Conservation (phyloP, 2,797 vertebrate species). For the Yasuhikotakia modesta region DNA sequence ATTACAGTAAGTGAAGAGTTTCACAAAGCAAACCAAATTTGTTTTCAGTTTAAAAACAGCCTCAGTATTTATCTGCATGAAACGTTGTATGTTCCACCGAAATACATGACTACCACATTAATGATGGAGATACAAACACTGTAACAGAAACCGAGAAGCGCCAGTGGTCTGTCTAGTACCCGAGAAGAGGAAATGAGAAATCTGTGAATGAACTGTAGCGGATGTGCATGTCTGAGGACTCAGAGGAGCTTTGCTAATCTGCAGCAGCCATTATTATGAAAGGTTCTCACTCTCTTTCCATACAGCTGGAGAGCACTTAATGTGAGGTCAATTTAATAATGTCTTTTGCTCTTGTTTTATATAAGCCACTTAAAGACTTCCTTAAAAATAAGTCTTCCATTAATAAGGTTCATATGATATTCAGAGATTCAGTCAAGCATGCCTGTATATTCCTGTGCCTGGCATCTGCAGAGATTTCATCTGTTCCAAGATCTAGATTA, state of each 20-base stretch:
- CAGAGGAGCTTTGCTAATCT: constrained; percentile 53
- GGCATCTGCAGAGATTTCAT: not conserved
- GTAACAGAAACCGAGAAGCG: constrained; percentile 51
- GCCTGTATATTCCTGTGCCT: not conserved
- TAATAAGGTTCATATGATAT: constrained; percentile 12
- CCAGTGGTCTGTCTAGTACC: constrained; percentile 44
- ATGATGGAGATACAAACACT: constrained; percentile 34
- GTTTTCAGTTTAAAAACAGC: not conserved
- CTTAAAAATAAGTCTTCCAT: constrained; percentile 18
- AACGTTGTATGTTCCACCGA: not conserved
- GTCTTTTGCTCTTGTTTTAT: constrained; percentile 45
- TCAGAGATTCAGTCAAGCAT: not conserved
- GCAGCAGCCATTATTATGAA: constrained; percentile 51
- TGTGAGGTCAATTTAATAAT: constrained; percentile 44
- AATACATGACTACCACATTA: constrained; percentile 20
- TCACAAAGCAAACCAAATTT: constrained; percentile 8
- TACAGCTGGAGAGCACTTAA: constrained; percentile 29
- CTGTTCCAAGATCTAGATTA: not conserved
- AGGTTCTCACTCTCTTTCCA: constrained; percentile 22
- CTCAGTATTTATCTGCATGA: not conserved
- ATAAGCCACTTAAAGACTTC: constrained; percentile 19
- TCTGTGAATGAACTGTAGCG: constrained; percentile 56
- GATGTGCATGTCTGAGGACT: constrained; percentile 58
- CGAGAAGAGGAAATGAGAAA: constrained; percentile 59
- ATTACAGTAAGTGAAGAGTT: constrained; percentile 4